These are phyloP conservation scores for Diprion similis DNA, from an alignment of 1,140 invertebrate genomes.

Conservation along the genomic window DNA sequence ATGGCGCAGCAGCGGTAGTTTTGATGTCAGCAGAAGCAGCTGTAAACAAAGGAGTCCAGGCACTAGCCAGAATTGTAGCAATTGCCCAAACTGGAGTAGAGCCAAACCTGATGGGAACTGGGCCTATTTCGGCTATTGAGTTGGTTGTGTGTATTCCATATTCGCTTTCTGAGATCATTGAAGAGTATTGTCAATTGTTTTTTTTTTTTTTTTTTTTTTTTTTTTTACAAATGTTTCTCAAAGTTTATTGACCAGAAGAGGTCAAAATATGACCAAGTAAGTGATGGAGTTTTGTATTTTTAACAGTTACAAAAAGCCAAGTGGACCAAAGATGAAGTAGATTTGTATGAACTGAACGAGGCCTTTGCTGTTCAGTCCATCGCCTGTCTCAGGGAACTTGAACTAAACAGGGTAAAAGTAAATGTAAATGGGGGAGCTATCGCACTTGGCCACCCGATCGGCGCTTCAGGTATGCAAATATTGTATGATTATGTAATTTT, in stretches of 20 bases:
- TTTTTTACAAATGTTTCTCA: neutral
- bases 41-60: conserved; percentile 55
- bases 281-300: conserved; percentile 21
- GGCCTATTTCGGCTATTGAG: conserved; percentile 74
- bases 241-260: too few species aligned
- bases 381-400: conserved; percentile 70
- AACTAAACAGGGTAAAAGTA: conserved; percentile 75
- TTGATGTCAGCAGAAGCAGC: conserved; percentile 70
- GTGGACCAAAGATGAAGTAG: conserved; percentile 84
- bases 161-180: neutral
- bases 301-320: conserved; percentile 76
- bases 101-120: conserved; percentile 79
- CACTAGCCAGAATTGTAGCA: conserved; percentile 73
- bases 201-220: neutral
- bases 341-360: conserved; percentile 90
- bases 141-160: conserved; percentile 65
- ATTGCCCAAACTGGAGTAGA: conserved; percentile 74
- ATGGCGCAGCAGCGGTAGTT: conserved; percentile 84
- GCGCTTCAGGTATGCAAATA: conserved; percentile 69
- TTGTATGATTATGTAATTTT: conserved; percentile 11
- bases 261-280: too few species aligned
- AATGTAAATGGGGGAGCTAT: conserved; percentile 88
- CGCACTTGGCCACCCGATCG: conserved; percentile 90
- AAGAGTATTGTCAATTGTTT: conserved; percentile 10
- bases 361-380: conserved; percentile 83